Evolutionary conservation across 2,797 vertebrate species (phyloP).

Genomic region (Acanthis flammea): DNA sequence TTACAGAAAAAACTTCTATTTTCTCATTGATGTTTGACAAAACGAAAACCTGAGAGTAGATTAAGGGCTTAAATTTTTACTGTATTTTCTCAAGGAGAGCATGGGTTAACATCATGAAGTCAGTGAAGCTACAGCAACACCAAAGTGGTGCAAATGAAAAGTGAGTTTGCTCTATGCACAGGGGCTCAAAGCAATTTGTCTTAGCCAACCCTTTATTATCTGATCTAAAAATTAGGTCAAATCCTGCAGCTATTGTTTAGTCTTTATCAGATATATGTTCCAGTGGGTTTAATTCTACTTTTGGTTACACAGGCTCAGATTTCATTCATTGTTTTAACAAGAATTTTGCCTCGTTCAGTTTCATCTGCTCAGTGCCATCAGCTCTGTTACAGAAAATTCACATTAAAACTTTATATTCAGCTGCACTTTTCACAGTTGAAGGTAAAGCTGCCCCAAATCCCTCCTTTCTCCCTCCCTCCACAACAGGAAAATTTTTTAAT

Average conservation of each 20-base stretch:
- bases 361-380: neutral
- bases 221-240: constrained; percentile 50
- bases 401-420: neutral
- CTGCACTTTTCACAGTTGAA: neutral
- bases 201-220: constrained; percentile 7
- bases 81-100: neutral
- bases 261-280: neutral
- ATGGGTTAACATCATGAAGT: neutral
- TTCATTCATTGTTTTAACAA: neutral
- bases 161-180: neutral
- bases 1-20: neutral
- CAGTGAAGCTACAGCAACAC: neutral
- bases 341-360: neutral
- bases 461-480: neutral
- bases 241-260: constrained; percentile 34
- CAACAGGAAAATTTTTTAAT: neutral
- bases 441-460: neutral
- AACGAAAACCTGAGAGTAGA: neutral
- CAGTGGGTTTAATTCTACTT: neutral
- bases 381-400: neutral
- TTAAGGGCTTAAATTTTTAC: neutral
- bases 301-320: neutral
- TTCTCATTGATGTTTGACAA: neutral
- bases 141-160: neutral
- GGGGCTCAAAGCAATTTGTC: constrained; percentile 41